phyloP scores from a whole-genome alignment of 1,140 invertebrate species.

The Nasonia longicornis region DNA sequence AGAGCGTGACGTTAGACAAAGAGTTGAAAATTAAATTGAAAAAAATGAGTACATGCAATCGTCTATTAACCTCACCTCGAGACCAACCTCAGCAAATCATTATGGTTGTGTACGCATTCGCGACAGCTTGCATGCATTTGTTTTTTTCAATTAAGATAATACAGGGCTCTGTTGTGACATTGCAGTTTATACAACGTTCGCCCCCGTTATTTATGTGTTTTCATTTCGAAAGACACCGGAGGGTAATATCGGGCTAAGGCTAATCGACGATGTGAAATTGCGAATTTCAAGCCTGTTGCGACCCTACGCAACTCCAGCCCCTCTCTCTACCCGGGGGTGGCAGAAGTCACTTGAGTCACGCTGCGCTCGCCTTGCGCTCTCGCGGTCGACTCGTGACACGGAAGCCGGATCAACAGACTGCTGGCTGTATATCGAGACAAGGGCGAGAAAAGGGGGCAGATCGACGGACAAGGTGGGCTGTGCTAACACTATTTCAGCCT shows the following conservation, averaged over 20 bases:
- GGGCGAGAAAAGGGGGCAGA: background rate
- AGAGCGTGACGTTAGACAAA: too few species aligned
- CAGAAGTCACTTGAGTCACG: background rate
- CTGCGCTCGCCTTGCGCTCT: background rate
- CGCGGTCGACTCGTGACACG: background rate
- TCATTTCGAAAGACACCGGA: conserved; percentile 3
- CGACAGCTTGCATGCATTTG: background rate
- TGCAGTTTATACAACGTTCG: background rate
- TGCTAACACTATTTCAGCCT: conserved; percentile 48
- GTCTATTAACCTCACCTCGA: too few species aligned
- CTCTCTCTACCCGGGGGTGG: background rate
- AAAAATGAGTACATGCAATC: too few species aligned
- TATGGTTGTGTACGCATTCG: background rate
- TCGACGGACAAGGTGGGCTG: background rate
- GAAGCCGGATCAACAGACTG: background rate
- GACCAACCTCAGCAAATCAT: too few species aligned
- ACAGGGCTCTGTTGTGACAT: background rate
- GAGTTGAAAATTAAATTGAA: too few species aligned
- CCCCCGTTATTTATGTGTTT: conserved; percentile 20
- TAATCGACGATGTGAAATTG: conserved; percentile 13
- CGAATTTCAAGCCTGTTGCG: conserved; percentile 16
- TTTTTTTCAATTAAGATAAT: background rate
- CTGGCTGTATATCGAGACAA: background rate
- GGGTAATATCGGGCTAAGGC: conserved; percentile 3
- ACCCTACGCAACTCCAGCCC: background rate